These are phyloP conservation scores for Myodes glareolus DNA, from an alignment of 2,113 vertebrate species.

Conservation along the genomic window DNA sequence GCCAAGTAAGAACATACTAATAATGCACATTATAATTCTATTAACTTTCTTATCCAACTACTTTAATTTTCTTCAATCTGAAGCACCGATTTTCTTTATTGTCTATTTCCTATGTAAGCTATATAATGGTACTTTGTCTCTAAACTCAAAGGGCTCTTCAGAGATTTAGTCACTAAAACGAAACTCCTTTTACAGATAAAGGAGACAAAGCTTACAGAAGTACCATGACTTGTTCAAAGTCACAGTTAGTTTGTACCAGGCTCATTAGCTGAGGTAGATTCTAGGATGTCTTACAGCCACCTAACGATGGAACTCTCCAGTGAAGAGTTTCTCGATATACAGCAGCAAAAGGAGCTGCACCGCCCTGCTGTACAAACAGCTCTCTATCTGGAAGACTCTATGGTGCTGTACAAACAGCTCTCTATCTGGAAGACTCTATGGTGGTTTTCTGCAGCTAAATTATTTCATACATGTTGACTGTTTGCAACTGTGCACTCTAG, in stretches of 20 bases:
- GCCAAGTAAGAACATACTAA: background rate
- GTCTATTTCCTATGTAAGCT: background rate
- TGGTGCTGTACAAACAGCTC: conserved; percentile 16
- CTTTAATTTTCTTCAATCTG: background rate
- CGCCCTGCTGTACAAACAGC: background rate
- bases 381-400: background rate
- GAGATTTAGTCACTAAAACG: conserved; percentile 12
- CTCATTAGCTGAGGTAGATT: background rate
- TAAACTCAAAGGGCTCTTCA: background rate
- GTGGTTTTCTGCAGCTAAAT: conserved; percentile 30
- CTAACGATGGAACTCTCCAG: background rate
- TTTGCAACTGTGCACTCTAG: background rate
- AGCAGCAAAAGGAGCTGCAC: background rate
- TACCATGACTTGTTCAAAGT: background rate
- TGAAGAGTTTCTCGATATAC: background rate
- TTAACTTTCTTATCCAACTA: background rate
- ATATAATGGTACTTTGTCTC: background rate
- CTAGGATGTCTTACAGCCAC: background rate
- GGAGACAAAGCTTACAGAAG: background rate
- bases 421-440: background rate
- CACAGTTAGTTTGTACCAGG: background rate
- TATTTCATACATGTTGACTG: background rate
- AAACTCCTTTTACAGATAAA: conserved; percentile 45
- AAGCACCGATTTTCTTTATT: background rate
- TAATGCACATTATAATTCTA: background rate